Evolutionary conservation across 2,113 vertebrate species (phyloP), one percentile per base, ranked within the genome.

Genomic region (Cyanoliseus patagonus): DNA sequence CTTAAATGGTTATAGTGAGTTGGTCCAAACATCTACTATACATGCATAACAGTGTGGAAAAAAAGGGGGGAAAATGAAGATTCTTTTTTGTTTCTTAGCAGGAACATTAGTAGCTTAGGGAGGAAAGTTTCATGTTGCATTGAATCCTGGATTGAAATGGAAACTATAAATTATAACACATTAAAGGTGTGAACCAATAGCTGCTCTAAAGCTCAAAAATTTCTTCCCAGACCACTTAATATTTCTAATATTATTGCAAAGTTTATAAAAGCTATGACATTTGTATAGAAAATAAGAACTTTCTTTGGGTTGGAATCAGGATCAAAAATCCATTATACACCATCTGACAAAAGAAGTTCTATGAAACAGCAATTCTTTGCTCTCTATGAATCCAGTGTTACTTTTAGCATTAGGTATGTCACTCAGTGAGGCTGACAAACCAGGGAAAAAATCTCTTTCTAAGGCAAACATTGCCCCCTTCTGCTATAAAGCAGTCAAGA

Each of bases 391-490:
- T 47, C 52, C 61, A 23, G 7, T 3, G 9, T 5, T 62, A 47
- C n/a, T 87, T 70, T 39, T 59, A 12, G 20, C 28, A 10, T 33
- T 12, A 12, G 14, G 16, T 3, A 37, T 4, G 37, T 3, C 28
- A 9, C 18, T 52, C 4, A 42, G 27, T 41, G 18, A 27, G 19
- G 51, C 13, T 15, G 27, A 83, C 13, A 31, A 18, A 37, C n/a
- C 35, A 35, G 16, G 27, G 64, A 80, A 74, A 87, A 77, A 49
- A 14, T 35, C 33, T 39, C 64, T 88, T 95, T 86, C 59, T 33
- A 88, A 96, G 74, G 52, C 27, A 16, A 95, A 96, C 77, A 93
- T 87, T 94, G 93, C 97, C 97, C 94, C 55, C 97, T 94, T 83
- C 78, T 97, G 97, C 75, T 85, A 5, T 3, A 81, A 86, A 75